phyloP scores from a whole-genome alignment of 2,797 vertebrate species.

The Amphiprion clarkii region DNA sequence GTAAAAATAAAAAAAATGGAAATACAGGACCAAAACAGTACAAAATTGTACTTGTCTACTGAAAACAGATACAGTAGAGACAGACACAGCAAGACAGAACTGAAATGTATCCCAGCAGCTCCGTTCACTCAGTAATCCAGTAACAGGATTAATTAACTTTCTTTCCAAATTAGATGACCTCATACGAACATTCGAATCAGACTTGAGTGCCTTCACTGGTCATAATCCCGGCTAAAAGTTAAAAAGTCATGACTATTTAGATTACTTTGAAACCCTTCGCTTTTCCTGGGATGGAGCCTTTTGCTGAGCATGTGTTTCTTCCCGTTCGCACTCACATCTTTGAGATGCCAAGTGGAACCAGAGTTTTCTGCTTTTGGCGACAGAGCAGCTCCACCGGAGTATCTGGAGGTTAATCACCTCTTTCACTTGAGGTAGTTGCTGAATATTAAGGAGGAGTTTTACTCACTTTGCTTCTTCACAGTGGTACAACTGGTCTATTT shows the following conservation, averaged over 20 bases:
- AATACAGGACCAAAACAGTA: no score
- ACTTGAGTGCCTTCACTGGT: conserved; percentile 32
- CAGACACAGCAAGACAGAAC: conserved; percentile 6
- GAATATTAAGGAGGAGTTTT: conserved; percentile 35
- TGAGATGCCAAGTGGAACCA: conserved; percentile 29
- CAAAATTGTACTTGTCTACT: not conserved
- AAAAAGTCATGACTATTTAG: conserved; percentile 59
- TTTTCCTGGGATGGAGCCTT: conserved; percentile 29
- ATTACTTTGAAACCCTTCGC: conserved; percentile 51
- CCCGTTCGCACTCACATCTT: conserved; percentile 49
- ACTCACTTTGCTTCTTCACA: not conserved
- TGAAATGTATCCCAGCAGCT: conserved; percentile 2
- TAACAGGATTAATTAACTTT: conserved; percentile 45
- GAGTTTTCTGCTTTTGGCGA: conserved; percentile 26
- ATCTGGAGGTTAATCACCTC: conserved; percentile 26
- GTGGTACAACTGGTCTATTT: not conserved
- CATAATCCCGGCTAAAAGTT: conserved; percentile 58
- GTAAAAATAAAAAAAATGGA: no score
- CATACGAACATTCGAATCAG: conserved; percentile 38
- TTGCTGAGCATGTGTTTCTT: conserved; percentile 49
- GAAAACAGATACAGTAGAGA: not conserved
- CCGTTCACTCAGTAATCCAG: conserved; percentile 42
- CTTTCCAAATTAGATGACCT: conserved; percentile 57
- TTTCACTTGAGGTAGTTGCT: conserved; percentile 16
- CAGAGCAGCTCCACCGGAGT: conserved; percentile 32